phyloP scores from a whole-genome alignment of 2,113 vertebrate genomes.

The Ascaphus truei region DNA sequence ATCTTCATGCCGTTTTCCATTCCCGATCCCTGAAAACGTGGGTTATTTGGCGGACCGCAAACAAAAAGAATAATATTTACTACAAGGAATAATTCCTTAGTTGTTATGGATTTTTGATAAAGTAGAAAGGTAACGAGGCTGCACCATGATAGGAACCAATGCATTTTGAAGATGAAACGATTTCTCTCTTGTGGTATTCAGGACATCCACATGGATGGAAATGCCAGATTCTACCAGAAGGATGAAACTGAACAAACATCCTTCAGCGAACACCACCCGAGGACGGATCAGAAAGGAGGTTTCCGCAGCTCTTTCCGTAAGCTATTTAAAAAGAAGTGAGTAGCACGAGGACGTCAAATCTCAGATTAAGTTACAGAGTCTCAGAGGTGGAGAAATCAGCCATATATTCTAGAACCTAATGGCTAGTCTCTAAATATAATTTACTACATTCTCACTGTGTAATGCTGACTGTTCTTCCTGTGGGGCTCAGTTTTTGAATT shows the following conservation, averaged over 20 bases:
- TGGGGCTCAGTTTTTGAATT: background rate
- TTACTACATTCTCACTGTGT: background rate
- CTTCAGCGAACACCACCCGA: constrained; percentile 86
- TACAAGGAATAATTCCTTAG: too few species aligned
- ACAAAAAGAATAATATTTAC: too few species aligned
- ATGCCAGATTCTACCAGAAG: constrained; percentile 72
- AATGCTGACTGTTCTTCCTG: constrained; percentile 41
- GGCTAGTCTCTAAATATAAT: background rate
- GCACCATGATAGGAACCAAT: too few species aligned
- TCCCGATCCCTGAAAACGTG: too few species aligned
- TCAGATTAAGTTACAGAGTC: constrained; percentile 25
- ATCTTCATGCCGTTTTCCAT: too few species aligned
- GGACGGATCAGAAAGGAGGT: constrained; percentile 89
- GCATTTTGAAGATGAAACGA: background rate
- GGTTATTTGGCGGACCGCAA: too few species aligned
- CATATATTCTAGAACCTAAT: background rate
- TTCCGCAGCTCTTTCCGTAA: constrained; percentile 97
- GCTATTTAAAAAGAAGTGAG: constrained; percentile 98
- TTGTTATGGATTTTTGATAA: too few species aligned
- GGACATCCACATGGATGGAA: constrained; percentile 75
- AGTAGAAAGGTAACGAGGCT: too few species aligned
- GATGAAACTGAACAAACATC: constrained; percentile 81
- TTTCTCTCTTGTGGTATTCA: constrained; percentile 61
- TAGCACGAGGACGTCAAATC: constrained; percentile 44
- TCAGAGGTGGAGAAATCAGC: too few species aligned